Percentiles rank a stretch among this genome's conserved stretches.
phyloP scores from a whole-genome alignment of 2,888 invertebrate genomes.

The Drosophila gaucha region DNA sequence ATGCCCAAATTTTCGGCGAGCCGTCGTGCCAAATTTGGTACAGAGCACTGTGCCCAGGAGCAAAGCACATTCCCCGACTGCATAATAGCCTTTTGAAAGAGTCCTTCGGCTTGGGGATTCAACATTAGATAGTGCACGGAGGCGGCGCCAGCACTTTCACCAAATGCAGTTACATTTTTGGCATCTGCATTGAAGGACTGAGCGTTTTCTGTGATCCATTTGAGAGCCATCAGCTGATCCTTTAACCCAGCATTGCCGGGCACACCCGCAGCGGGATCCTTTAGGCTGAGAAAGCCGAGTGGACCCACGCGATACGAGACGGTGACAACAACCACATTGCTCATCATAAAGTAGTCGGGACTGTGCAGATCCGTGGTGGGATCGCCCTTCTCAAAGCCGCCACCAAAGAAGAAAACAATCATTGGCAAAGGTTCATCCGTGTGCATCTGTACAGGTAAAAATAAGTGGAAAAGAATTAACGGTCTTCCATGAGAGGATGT shows the following conservation, averaged over 20 bases:
- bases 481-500: too few relatives aligned
- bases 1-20: conserved; percentile 76
- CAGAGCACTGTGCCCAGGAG: conserved; percentile 73
- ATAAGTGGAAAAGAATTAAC: not conserved
- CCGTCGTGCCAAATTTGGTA: conserved; percentile 66
- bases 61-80: conserved; percentile 81
- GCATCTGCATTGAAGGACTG: conserved; percentile 85
- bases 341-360: conserved; percentile 85
- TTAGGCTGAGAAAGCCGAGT: conserved; percentile 85
- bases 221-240: conserved; percentile 85
- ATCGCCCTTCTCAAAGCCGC: conserved; percentile 85
- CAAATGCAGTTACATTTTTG: conserved; percentile 85
- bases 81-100: conserved; percentile 82
- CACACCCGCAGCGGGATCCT: conserved; percentile 83
- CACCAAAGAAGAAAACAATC: conserved; percentile 85
- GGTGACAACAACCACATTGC: conserved; percentile 84
- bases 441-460: conserved; percentile 27
- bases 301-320: conserved; percentile 85
- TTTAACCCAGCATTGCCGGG: conserved; percentile 86
- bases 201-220: conserved; percentile 85
- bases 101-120: conserved; percentile 84
- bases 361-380: conserved; percentile 81
- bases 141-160: conserved; percentile 86
- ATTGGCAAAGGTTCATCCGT: conserved; percentile 75
- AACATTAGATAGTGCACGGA: conserved; percentile 85